Evolutionary conservation across 2,888 invertebrate species (phyloP), one percentile per base, ranked within the genome.

Genomic region (Aplocera efformata): DNA sequence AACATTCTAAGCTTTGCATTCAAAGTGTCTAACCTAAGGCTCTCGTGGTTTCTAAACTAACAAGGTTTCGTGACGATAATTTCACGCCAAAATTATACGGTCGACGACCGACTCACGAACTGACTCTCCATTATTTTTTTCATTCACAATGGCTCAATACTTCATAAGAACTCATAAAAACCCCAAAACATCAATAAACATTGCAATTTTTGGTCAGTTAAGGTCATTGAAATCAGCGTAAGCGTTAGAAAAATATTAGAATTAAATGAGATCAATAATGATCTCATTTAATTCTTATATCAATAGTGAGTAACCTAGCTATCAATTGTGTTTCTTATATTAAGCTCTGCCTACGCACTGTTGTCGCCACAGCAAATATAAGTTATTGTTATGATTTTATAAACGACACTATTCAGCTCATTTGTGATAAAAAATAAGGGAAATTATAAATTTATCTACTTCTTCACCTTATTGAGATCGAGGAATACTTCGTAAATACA

Each of bases 71-170:
- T 73, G 73, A 74, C 69, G 57, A 66, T 72, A 73, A 69, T 73
- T n/a, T 72, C 71, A 71, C 69, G 77, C 73, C 63, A 72, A 79
- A 71, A 72, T 74, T 68, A 72, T 66, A 56, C 71, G 73, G 73
- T 68, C 75, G 59, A 57, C 59, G 70, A 64, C 63, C 64, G 63
- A 47, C 35, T 44, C 51, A 52, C 50, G 47, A 47, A 56, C 43
- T 35, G 49, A 45, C 42, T 53, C 31, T 32, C 49, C 23, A 53
- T 60, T 55, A 49, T 53, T 55, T 51, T 47, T 54, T 56, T 45
- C 29, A 27, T 33, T 20, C 33, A 34, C 17, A 52, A 45, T 48
- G 50, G 48, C 38, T 46, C 47, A 54, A 45, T 36, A 42, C 36
- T 44, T 53, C 22, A 42, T 34, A 49, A 50, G 52, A 49, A 54